These are phyloP conservation scores for Myioborus melanocephalus DNA, from an alignment of 2,797 vertebrate species.

Conservation along the genomic window DNA sequence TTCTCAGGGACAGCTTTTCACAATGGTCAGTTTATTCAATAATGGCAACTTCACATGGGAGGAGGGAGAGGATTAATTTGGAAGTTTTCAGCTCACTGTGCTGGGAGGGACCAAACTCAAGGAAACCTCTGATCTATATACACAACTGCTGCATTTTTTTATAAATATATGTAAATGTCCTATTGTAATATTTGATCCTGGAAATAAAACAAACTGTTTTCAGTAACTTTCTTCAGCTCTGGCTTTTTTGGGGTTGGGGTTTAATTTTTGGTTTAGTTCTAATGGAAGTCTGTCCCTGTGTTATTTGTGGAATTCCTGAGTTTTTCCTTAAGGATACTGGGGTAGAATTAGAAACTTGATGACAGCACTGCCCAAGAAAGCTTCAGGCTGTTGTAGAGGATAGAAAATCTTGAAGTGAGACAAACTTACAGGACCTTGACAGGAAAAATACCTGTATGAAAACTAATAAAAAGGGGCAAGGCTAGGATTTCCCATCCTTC, in stretches of 20 bases:
- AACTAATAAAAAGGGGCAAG: not conserved
- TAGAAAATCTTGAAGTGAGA: not conserved
- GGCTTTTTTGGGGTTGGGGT: not conserved
- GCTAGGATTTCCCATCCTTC: not conserved
- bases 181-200: conserved; percentile 83
- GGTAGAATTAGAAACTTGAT: not conserved
- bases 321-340: not conserved
- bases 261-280: not conserved
- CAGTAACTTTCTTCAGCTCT: conserved; percentile 55
- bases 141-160: conserved; percentile 82
- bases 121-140: conserved; percentile 80
- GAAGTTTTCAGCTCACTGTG: conserved; percentile 75
- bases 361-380: not conserved
- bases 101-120: conserved; percentile 82
- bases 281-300: not conserved
- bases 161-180: conserved; percentile 84
- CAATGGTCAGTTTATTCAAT: conserved; percentile 36
- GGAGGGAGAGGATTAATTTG: conserved; percentile 42
- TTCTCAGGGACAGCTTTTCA: conserved; percentile 61
- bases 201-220: conserved; percentile 80
- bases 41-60: conserved; percentile 21
- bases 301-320: not conserved
- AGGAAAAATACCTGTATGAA: not conserved
- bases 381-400: not conserved
- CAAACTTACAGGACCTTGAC: not conserved